These are phyloP conservation scores for Drosophila falleni DNA, from an alignment of 2,888 invertebrate species.

Conservation along the genomic window DNA sequence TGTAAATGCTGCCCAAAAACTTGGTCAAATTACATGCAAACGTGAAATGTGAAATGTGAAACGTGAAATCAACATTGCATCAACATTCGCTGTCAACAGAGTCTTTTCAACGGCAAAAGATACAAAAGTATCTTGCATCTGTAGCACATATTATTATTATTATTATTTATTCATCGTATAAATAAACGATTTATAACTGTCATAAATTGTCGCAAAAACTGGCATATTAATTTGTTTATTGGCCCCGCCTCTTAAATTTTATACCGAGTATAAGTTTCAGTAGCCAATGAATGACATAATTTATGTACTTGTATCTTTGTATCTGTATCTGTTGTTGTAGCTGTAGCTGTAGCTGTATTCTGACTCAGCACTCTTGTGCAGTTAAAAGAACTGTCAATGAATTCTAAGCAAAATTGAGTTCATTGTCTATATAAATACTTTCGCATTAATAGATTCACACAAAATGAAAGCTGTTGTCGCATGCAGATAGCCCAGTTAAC, in stretches of 20 bases:
- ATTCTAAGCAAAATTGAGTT: conserved; percentile 20
- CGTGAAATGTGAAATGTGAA: background rate
- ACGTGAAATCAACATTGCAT: background rate
- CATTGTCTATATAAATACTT: conserved; percentile 29
- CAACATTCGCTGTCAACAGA: conserved; percentile 6
- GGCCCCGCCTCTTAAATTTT: conserved; percentile 9
- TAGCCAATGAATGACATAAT: conserved; percentile 29
- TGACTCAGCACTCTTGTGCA: conserved; percentile 38
- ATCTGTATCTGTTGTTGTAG: background rate
- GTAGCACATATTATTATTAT: conserved; percentile 5
- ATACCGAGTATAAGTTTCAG: conserved; percentile 27
- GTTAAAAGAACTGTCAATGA: conserved; percentile 23
- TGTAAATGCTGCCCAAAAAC: conserved; percentile 38
- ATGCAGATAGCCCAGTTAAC: background rate
- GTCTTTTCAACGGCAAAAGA: background rate
- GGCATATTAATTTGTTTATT: conserved; percentile 60
- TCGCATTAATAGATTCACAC: conserved; percentile 20
- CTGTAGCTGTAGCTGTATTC: conserved; percentile 14
- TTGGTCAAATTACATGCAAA: conserved; percentile 41
- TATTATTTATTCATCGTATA: conserved; percentile 29
- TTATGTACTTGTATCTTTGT: conserved; percentile 28
- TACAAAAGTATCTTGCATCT: conserved; percentile 9
- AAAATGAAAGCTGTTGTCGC: conserved; percentile 11
- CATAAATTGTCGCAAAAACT: conserved; percentile 52
- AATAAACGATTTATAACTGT: conserved; percentile 48